phyloP scores from a whole-genome alignment of 2,888 invertebrate species.

The Sesia apiformis region DNA sequence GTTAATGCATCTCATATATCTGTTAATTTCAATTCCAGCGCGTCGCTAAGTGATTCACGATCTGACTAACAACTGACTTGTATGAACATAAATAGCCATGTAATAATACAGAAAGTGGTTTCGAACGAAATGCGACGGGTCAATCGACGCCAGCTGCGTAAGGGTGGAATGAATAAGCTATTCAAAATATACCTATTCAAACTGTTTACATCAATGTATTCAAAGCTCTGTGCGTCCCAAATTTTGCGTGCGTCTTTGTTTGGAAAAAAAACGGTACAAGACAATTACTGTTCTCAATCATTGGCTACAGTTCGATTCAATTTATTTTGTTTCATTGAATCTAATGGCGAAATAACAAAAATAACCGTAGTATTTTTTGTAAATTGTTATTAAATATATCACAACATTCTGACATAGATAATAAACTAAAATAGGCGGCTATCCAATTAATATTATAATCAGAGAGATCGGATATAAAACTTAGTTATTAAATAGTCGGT shows the following conservation, averaged over 20 bases:
- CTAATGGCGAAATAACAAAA: too few species aligned
- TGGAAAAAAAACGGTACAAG: constrained; percentile 10
- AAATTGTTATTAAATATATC: too few species aligned
- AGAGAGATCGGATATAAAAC: too few species aligned
- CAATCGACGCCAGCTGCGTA: constrained; percentile 12
- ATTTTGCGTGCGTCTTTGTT: not conserved
- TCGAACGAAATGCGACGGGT: constrained; percentile 5
- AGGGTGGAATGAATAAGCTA: not conserved
- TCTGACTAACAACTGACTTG: constrained; percentile 20
- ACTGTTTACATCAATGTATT: too few species aligned
- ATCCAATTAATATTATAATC: too few species aligned
- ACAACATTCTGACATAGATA: too few species aligned
- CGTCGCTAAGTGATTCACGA: constrained; percentile 24
- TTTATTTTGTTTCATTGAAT: constrained; percentile 1
- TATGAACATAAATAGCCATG: constrained; percentile 14
- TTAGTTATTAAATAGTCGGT: too few species aligned
- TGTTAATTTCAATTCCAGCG: constrained; percentile 16
- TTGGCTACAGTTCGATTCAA: constrained; percentile 21
- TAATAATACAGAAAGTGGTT: constrained; percentile 2
- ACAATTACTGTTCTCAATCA: constrained; percentile 8
- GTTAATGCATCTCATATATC: constrained; percentile 10
- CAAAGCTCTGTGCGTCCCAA: not conserved
- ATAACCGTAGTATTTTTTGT: too few species aligned
- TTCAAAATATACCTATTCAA: not conserved
- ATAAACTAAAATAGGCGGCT: too few species aligned